Percentiles rank a stretch among this genome's conserved stretches.
These are phyloP conservation scores for Tenebrosternarchus preto DNA, from an alignment of 2,113 vertebrate genomes.

Conservation along the genomic window DNA sequence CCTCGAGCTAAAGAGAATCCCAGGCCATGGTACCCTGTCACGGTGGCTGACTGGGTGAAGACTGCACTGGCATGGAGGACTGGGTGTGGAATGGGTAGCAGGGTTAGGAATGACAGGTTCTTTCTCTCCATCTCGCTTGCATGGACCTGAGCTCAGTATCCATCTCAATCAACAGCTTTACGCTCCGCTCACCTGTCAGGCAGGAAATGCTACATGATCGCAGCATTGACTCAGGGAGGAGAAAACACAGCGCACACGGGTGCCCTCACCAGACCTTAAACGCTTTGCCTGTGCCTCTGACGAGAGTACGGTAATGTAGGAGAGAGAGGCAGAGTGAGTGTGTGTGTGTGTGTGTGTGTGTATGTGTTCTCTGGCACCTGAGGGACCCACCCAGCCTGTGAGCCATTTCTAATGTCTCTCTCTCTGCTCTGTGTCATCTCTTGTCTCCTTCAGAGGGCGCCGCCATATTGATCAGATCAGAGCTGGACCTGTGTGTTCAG, in stretches of 20 bases:
- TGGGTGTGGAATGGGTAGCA: neutral
- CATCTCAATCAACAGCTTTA: slow-evolving; percentile 10
- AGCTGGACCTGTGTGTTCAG: neutral
- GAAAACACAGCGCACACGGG: slow-evolving; percentile 7
- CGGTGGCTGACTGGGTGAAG: neutral
- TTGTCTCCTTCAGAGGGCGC: neutral
- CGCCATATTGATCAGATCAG: slow-evolving; percentile 16
- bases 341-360: slow-evolving; percentile 23
- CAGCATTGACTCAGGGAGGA: slow-evolving; percentile 27
- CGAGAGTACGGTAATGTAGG: neutral
- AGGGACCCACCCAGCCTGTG: neutral
- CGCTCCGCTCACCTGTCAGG: slow-evolving; percentile 32
- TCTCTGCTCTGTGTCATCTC: neutral
- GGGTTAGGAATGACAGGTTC: neutral
- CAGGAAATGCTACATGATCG: slow-evolving; percentile 20
- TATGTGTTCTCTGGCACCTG: slow-evolving; percentile 21
- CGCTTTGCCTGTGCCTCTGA: neutral
- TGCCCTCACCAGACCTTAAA: neutral
- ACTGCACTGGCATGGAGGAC: neutral
- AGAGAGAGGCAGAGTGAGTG: neutral
- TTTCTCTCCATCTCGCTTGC: neutral
- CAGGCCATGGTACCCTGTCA: neutral
- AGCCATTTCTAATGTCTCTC: slow-evolving; percentile 4
- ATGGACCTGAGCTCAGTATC: slow-evolving; percentile 10
- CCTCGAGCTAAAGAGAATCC: neutral